Evolutionary conservation across 1,140 invertebrate genomes (phyloP).

Genomic region (Coelopa frigida): DNA sequence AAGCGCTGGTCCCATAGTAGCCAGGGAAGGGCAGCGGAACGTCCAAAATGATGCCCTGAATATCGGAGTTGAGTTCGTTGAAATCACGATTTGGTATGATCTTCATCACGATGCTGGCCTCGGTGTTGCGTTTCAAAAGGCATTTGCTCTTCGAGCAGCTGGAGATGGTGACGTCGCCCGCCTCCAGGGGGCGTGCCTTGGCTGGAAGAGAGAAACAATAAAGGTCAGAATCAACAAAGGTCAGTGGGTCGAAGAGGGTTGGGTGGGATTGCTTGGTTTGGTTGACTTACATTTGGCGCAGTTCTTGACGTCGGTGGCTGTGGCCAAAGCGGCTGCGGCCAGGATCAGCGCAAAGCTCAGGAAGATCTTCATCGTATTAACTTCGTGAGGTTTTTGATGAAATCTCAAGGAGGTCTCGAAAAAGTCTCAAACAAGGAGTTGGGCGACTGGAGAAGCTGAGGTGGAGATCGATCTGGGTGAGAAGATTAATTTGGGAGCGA

Average conservation of each 20-base stretch:
- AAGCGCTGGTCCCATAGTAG: conserved; percentile 63
- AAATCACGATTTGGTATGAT: conserved; percentile 52
- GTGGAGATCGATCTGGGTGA: too few relatives aligned
- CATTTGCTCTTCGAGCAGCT: conserved; percentile 58
- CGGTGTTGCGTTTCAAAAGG: conserved; percentile 54
- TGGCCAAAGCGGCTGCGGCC: background rate
- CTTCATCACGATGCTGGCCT: conserved; percentile 49
- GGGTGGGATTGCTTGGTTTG: background rate
- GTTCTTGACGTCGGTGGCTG: conserved; percentile 40
- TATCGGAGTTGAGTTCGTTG: conserved; percentile 47
- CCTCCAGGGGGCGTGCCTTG: conserved; percentile 22
- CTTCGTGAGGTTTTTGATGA: too few relatives aligned
- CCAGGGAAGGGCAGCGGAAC: conserved; percentile 65
- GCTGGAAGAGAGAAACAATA: conserved; percentile 20
- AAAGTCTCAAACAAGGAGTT: too few relatives aligned
- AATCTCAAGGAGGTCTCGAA: too few relatives aligned
- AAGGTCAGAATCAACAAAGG: background rate
- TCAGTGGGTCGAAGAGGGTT: background rate
- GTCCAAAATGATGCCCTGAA: conserved; percentile 53
- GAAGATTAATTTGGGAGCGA: too few relatives aligned
- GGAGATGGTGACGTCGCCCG: conserved; percentile 48
- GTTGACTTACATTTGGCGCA: conserved; percentile 40
- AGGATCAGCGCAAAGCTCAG: conserved; percentile 3
- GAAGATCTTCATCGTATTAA: conserved; percentile 11
- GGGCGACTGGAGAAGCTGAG: too few relatives aligned